Percentiles rank a stretch among this genome's conserved stretches.
phyloP scores from a whole-genome alignment of 37 sponge, comb jelly and placozoan species.

The Halisarca cf. caerulea region DNA sequence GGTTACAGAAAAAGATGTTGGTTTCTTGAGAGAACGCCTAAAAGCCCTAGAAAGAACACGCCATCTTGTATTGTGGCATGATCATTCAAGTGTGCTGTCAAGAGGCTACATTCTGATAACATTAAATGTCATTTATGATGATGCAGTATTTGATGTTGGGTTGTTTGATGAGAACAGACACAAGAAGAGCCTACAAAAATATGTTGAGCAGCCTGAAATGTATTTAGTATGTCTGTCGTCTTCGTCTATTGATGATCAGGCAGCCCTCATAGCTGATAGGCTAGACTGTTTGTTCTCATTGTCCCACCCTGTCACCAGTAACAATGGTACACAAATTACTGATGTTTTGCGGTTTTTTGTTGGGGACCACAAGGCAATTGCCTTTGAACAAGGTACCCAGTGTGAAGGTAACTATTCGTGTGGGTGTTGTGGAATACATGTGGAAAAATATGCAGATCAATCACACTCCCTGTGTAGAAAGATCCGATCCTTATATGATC shows the following conservation, averaged over 20 bases:
- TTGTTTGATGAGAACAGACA: neutral
- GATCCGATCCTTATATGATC: neutral
- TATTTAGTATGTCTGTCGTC: slow-evolving; percentile 21
- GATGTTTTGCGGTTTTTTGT: slow-evolving; percentile 33
- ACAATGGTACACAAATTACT: slow-evolving; percentile 12
- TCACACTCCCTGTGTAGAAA: slow-evolving; percentile 6
- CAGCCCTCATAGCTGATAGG: slow-evolving; percentile 38
- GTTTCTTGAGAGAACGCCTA: neutral
- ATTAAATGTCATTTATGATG: slow-evolving; percentile 4
- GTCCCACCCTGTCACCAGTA: neutral
- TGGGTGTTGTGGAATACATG: slow-evolving; percentile 32
- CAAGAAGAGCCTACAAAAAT: neutral
- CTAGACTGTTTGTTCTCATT: slow-evolving; percentile 14
- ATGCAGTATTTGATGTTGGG: slow-evolving; percentile 23
- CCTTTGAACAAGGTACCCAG: slow-evolving; percentile 48
- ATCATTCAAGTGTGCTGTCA: neutral
- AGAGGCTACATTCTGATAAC: slow-evolving; percentile 20
- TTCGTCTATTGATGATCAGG: slow-evolving; percentile 30
- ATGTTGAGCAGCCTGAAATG: slow-evolving; percentile 18
- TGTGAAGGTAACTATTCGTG: slow-evolving; percentile 37
- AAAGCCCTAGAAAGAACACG: neutral
- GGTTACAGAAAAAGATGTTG: no score
- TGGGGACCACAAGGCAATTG: slow-evolving; percentile 43
- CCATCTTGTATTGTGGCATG: neutral
- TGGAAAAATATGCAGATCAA: slow-evolving; percentile 1